Evolutionary conservation across 2,797 vertebrate species (phyloP), one percentile per base, ranked within the genome.

Genomic region (Crax fasciolata): DNA sequence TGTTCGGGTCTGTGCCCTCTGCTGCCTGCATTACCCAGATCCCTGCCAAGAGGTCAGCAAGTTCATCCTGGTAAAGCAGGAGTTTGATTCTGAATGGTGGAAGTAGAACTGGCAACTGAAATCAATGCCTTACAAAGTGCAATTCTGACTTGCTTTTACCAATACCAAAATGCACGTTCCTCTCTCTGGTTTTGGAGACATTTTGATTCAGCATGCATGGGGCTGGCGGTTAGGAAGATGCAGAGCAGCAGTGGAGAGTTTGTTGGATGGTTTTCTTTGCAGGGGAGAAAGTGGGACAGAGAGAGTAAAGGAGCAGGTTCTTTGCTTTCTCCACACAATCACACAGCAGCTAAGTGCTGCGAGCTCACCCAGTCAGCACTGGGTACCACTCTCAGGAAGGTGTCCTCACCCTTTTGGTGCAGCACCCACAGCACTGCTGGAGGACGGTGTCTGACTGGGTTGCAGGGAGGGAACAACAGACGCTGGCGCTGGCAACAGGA

Each of bases 391-490:
- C 43, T 7, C 0, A 73, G 54, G 19, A 72, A 5, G 6, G 20
- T 24, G 44, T 49, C 24, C 41, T 38, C 43, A 8, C 57, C 9
- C 16, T 3, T 39, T 1, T 43, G 39, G 27, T 43, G 39, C 28
- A 43, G 13, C 28, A 7, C 43, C 14, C 30, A 2, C 27, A 4
- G 25, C 8, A 3, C 39, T 43, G 39, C 32, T 72, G 66, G 41
- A 35, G 30, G 12, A 21, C 10, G 0, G 0, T 28, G n/a, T 9
- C 15, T 16, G 4, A n/a, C 58, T 14, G 10, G 17, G 28, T 30
- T 2, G 21, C 46, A 24, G 58, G 30, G 41, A 77, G 25, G 54
- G 16, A 61, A 63, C 24, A 27, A 20, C 23, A 7, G 18, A 8
- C 35, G 17, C 75, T 3, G 48, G 17, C 32, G 5, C 35, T 75